These are phyloP conservation scores for Aleiodes testaceus DNA, from an alignment of 2,888 invertebrate species.

Conservation along the genomic window DNA sequence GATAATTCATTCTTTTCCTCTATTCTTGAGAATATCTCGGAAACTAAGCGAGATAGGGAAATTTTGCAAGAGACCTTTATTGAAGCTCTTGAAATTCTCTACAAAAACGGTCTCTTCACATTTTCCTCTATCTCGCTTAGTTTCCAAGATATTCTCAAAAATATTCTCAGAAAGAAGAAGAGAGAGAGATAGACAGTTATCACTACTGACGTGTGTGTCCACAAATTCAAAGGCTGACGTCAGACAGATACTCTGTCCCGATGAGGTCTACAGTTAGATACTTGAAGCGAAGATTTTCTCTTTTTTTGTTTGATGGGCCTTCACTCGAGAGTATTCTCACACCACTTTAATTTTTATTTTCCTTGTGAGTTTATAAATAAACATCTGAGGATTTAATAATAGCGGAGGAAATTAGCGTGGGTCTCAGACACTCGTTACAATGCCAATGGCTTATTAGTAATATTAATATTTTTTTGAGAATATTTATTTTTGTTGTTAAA, in stretches of 20 bases:
- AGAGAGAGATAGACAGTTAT: constrained; percentile 16
- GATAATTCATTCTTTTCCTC: too few relatives aligned
- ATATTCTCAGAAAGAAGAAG: too few relatives aligned
- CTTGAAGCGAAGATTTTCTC: neutral
- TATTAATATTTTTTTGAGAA: neutral
- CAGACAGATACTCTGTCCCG: constrained; percentile 23
- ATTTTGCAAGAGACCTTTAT: too few relatives aligned
- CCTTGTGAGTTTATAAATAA: constrained; percentile 58
- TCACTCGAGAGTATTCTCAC: constrained; percentile 16
- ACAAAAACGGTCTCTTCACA: too few relatives aligned
- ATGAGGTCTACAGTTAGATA: constrained; percentile 10
- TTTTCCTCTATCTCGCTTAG: too few relatives aligned
- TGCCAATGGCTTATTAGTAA: constrained; percentile 6
- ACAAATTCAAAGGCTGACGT: constrained; percentile 6
- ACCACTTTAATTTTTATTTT: constrained; percentile 37
- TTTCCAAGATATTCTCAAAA: too few relatives aligned
- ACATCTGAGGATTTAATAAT: constrained; percentile 62
- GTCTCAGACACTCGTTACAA: constrained; percentile 54
- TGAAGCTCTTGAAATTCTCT: too few relatives aligned
- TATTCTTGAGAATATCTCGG: too few relatives aligned
- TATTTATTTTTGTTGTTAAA: too few relatives aligned
- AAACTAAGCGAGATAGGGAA: too few relatives aligned
- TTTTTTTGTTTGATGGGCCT: constrained; percentile 9
- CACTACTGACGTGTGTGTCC: constrained; percentile 13
- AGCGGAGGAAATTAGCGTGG: constrained; percentile 64